phyloP scores from a whole-genome alignment of 2,113 vertebrate species.

The Sander vitreus region DNA sequence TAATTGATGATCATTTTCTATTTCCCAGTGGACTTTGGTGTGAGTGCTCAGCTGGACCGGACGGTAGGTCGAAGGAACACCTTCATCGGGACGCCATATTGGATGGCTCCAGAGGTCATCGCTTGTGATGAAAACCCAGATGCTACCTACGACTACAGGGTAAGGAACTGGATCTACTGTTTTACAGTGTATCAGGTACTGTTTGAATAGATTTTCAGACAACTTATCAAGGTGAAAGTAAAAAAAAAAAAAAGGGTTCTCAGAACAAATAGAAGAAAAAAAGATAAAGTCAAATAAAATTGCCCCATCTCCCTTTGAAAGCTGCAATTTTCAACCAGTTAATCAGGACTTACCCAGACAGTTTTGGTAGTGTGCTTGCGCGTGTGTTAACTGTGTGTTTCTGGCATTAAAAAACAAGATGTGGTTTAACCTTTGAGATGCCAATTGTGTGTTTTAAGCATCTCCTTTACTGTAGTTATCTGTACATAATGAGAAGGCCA shows the following conservation, averaged over 20 bases:
- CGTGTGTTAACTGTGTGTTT: neutral
- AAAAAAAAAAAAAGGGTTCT: neutral
- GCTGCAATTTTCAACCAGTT: too few species aligned
- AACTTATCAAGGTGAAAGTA: too few species aligned
- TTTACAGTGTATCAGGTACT: neutral
- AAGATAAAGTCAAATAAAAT: neutral
- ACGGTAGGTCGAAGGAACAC: constrained; percentile 98
- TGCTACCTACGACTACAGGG: constrained; percentile 98
- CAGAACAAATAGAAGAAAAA: neutral
- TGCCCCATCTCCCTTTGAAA: neutral
- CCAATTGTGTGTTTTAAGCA: too few species aligned
- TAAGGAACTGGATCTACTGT: constrained; percentile 71
- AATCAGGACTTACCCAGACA: too few species aligned
- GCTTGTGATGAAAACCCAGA: constrained; percentile 99
- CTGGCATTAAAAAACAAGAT: too few species aligned
- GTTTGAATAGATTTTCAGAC: neutral
- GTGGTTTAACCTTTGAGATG: too few species aligned
- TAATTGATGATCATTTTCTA: neutral
- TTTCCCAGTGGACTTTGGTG: constrained; percentile 94
- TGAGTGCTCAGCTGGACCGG: constrained; percentile 97
- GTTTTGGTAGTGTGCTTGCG: neutral
- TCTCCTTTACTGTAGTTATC: too few species aligned
- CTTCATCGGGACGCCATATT: constrained; percentile 97
- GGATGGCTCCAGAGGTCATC: constrained; percentile 99
- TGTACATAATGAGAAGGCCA: too few species aligned